Percentiles rank a stretch among this genome's conserved stretches.
Evolutionary conservation across 2,797 vertebrate genomes (phyloP).

Genomic region (Ctenopoma multispine): DNA sequence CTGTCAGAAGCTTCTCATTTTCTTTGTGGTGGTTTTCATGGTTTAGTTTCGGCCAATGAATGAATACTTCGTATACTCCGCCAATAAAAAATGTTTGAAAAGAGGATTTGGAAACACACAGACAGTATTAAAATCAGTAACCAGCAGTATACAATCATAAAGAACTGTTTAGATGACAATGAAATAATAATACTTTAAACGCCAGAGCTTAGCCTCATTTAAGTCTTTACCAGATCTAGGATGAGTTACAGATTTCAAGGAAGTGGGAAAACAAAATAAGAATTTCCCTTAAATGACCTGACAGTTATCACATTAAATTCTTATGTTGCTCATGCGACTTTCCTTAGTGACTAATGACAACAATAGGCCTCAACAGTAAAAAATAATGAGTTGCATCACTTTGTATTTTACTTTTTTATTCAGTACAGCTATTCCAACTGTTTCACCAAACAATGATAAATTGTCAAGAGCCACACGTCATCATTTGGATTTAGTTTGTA

Average conservation of each 20-base stretch:
- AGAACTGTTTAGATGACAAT: not conserved
- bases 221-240: not conserved
- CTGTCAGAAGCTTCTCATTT: constrained; percentile 37
- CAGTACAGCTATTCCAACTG: not conserved
- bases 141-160: not conserved
- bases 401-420: not conserved
- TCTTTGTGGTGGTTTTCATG: constrained; percentile 38
- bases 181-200: not conserved
- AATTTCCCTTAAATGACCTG: constrained; percentile 20
- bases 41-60: constrained; percentile 32
- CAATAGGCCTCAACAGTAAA: not conserved
- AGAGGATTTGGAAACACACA: no score
- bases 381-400: not conserved
- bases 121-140: not conserved
- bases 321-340: not conserved
- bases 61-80: no score
- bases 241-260: constrained; percentile 3
- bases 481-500: no score
- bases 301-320: constrained; percentile 3
- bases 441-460: not conserved
- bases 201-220: not conserved
- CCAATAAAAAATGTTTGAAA: constrained; percentile 2
- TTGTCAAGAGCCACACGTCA: no score
- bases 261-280: constrained; percentile 13
- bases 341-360: not conserved